Base-by-base conservation (phyloP, 53 echinoderm and acorn worm species). In the Echinarachnius parma region DNA sequence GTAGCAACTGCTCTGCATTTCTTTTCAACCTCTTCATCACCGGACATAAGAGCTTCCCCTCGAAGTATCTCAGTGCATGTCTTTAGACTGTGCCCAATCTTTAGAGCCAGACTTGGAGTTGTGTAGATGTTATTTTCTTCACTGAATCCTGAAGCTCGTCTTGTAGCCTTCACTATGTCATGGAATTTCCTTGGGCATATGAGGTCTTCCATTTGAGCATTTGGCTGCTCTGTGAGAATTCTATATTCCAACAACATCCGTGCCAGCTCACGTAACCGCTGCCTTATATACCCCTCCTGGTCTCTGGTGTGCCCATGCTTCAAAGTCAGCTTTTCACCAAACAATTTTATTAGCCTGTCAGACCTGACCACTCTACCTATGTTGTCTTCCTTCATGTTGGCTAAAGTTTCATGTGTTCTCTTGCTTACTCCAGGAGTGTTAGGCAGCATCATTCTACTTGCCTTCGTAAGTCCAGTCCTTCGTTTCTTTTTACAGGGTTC, bases 121-220 rank as follows among this genome's bases (percentile, higher is more conserved):
- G 31, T 13, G 28, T 79, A 79, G 26, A 53, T 14, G 21, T 55
- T 46, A 7, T 52, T 21, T 11, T 66, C 42, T 19, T 31, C 66
- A 79, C 55, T 36, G 34, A 52, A 79, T 52, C 79, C 79, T 25
- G 65, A 31, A 11, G 37, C 34, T 9, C 21, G 25, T 5, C 66
- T 21, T 28, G 53, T 65, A 49, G 65, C 64, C 15, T 42, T 34
- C 23, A 79, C 58, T 9, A 79, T n/a, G 36, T 53, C 46, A 46
- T 71, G 46, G 59, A 87, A 87, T 76, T 77, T 82, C 47, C 14
- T 21, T 39, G 89, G 89, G 34, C 64, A 68, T 21, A 80, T 80
- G n/a, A 86, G 46, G 33, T 68, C 69, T 27, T 63, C 26, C n/a
- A 80, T 44, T 33, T 45, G 45, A 60, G 86, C 80, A 76, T 76